Conservation (phyloP, 2,888 invertebrate species). For the Halictus ligatus region DNA sequence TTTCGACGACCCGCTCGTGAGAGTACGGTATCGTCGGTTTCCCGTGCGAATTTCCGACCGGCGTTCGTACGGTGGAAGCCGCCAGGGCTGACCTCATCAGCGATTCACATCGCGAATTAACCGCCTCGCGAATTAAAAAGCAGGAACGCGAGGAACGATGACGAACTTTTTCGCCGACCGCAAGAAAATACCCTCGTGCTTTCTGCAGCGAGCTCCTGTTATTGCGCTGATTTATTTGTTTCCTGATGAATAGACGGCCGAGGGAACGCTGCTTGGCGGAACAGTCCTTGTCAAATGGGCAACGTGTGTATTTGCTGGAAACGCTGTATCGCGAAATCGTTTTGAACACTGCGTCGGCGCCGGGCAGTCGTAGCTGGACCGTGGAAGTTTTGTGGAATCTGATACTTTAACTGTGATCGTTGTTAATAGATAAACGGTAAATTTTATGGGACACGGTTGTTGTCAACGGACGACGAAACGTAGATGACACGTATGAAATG, state of each 20-base stretch:
- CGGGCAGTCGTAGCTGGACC: not conserved
- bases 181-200: constrained; percentile 44
- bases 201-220: constrained; percentile 26
- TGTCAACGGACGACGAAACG: not conserved
- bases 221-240: constrained; percentile 57
- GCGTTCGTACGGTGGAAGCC: not conserved
- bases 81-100: constrained; percentile 35
- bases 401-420: not conserved
- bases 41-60: not conserved
- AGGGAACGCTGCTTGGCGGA: not conserved
- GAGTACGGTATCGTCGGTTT: not conserved
- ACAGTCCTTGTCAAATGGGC: not conserved
- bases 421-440: not conserved
- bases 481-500: not conserved
- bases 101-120: constrained; percentile 60
- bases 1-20: not conserved
- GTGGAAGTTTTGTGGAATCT: not conserved
- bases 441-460: not conserved
- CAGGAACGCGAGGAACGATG: constrained; percentile 54
- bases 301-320: not conserved
- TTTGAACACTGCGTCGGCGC: not conserved
- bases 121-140: constrained; percentile 54
- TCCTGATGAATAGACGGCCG: not conserved
- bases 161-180: constrained; percentile 13
- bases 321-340: not conserved